These are phyloP conservation scores for Cisticola juncidis DNA, from an alignment of 2,113 vertebrate species.

Conservation along the genomic window DNA sequence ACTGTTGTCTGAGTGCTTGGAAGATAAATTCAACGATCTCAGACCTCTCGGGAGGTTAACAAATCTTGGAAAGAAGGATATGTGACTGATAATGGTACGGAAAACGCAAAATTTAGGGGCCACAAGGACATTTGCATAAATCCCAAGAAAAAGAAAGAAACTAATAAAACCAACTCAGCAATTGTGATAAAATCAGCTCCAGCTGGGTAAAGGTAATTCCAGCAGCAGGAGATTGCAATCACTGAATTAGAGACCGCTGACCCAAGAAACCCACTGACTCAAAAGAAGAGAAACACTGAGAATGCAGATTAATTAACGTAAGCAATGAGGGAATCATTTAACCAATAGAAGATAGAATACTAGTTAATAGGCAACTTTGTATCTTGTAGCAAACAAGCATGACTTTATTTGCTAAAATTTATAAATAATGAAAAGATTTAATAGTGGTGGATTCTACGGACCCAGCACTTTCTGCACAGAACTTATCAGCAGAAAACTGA, in stretches of 20 bases:
- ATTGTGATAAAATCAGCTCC: background rate
- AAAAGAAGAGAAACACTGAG: background rate
- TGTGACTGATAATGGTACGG: too few relatives aligned
- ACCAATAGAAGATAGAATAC: background rate
- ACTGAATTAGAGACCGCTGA: background rate
- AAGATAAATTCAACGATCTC: background rate
- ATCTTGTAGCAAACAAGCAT: background rate
- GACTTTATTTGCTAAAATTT: background rate
- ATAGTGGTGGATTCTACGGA: too few relatives aligned
- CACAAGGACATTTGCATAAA: background rate
- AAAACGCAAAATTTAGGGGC: background rate
- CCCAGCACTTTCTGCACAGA: background rate
- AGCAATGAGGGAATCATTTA: background rate
- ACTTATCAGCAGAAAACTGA: background rate
- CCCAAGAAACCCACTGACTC: background rate
- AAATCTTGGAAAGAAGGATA: background rate
- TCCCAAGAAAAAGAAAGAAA: background rate
- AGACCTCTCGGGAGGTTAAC: background rate
- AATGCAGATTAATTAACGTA: background rate
- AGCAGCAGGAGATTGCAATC: background rate
- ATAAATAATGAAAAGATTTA: background rate
- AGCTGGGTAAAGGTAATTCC: background rate
- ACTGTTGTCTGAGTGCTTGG: rapidly evolving
- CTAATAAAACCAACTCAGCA: background rate
- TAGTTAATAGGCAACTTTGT: background rate